Base-by-base conservation (phyloP, 1,140 invertebrate genomes). In the Drosophila oshimai region DNA sequence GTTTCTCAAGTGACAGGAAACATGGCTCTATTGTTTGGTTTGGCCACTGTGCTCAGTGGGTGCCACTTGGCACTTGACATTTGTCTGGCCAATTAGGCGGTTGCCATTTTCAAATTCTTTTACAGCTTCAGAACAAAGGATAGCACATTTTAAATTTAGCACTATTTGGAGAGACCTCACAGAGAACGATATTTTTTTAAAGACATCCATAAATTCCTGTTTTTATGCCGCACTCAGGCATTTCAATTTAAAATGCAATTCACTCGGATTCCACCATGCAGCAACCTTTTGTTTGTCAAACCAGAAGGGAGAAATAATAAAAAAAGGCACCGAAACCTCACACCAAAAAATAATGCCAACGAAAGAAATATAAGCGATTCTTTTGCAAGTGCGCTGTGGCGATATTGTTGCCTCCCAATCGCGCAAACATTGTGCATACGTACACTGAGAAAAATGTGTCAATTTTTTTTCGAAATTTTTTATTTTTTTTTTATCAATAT, bases 181-280 rank as follows among this genome's bases (percentile, higher is more conserved):
- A 22, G 12, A 13, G 4, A 24, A 12, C 17, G 10, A 4, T 6
- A 6, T 49, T 41, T 24, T 31, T 15, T n/a, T n/a, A n/a, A 4
- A 47, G 9, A 31, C 1, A 17, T 20, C 28, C 20, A 67, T 67
- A 67, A 67, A 67, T 50, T 65, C 33, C 10, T 0, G 26, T 28
- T 49, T 65, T 64, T 65, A 65, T 65, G 33, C 61, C 42, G 36
- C 61, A 12, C 60, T 26, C 29, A 12, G 34, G 44, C 44, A 50
- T 15, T 67, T 67, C 60, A 67, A 67, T 67, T 67, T 65, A 67
- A 67, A 67, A 67, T 65, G 61, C 61, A 65, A 64, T 65, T 20
- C 42, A 50, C 33, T 31, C 13, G 57, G 22, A 20, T 50, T 64
- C 28, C 31, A 50, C 42, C 42, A 65, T 67, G 34, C 62, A 67